Percentiles rank a stretch among this genome's conserved stretches.
Evolutionary conservation across 2,797 vertebrate genomes (phyloP).

Genomic region (Miichthys miiuy): DNA sequence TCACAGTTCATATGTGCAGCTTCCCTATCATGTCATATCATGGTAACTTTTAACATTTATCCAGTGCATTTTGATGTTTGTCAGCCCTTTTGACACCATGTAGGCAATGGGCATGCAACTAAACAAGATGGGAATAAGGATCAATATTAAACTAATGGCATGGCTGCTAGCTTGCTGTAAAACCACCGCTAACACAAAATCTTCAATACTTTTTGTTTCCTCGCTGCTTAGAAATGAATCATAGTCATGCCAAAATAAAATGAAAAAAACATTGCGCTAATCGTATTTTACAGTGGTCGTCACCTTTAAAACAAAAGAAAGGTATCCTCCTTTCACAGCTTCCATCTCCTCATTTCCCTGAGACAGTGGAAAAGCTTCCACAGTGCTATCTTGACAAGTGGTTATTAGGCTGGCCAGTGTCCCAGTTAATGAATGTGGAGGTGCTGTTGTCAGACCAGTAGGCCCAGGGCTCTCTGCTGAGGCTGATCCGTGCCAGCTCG

Average conservation of each 20-base stretch:
- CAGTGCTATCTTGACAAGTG: not conserved
- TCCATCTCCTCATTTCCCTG: not conserved
- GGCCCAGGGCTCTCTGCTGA: conserved; percentile 33
- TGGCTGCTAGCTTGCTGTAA: not conserved
- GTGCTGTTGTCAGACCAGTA: conserved; percentile 35
- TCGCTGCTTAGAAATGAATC: not conserved
- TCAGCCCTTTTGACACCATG: not conserved
- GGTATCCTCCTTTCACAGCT: not conserved
- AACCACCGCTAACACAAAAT: not conserved
- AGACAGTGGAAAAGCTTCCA: not conserved
- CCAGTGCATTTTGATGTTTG: not conserved
- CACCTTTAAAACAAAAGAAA: conserved; percentile 14
- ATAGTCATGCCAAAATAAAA: not conserved
- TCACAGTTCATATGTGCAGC: not conserved
- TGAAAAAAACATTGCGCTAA: not conserved
- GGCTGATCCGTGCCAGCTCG: not conserved
- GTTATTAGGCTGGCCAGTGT: not conserved
- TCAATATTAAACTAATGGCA: not conserved
- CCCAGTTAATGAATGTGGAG: conserved; percentile 23
- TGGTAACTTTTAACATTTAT: not conserved
- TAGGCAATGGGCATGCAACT: not conserved
- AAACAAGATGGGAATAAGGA: not conserved
- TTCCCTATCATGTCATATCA: not conserved
- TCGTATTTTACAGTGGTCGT: not conserved
- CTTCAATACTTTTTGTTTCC: not conserved